Percentiles rank a stretch among this genome's conserved stretches.
These are phyloP conservation scores for Cyprinodon diabolis DNA, from an alignment of 2,797 vertebrate species.

Conservation along the genomic window DNA sequence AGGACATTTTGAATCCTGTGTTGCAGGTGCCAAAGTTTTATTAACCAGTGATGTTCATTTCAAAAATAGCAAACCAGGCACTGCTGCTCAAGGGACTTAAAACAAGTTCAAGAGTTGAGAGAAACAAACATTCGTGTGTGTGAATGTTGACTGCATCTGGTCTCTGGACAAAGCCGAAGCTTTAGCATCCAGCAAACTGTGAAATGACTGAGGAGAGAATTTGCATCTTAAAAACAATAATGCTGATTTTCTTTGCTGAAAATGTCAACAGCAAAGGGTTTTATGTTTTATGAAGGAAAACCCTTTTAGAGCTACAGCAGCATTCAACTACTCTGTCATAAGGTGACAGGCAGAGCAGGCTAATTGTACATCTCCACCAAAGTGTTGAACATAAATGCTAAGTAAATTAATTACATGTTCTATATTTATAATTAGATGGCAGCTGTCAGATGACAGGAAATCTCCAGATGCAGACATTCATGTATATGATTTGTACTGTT, in stretches of 20 bases:
- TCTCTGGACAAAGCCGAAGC: background rate
- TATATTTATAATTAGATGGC: too few relatives aligned
- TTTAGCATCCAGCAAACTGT: background rate
- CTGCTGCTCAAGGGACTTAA: slow-evolving; percentile 10
- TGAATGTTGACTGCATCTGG: background rate
- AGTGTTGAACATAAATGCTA: background rate
- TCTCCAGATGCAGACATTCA: too few relatives aligned
- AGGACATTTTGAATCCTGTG: slow-evolving; percentile 3
- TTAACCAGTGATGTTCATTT: background rate
- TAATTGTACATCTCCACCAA: background rate
- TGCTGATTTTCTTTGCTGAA: background rate
- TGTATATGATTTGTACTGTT: too few relatives aligned
- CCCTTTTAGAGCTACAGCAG: background rate
- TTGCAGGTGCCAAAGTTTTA: background rate
- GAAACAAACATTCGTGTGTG: background rate
- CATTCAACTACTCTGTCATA: background rate
- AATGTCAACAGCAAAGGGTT: background rate
- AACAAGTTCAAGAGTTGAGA: slow-evolving; percentile 3
- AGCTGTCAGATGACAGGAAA: too few relatives aligned
- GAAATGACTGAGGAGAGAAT: background rate
- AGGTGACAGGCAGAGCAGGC: background rate
- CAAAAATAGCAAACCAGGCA: background rate
- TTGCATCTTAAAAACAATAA: background rate
- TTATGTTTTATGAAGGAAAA: background rate
- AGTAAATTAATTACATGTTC: too few relatives aligned